Evolutionary conservation across 2,888 invertebrate species (phyloP), one percentile per base, ranked within the genome.

Genomic region (Cephus pygmeus): DNA sequence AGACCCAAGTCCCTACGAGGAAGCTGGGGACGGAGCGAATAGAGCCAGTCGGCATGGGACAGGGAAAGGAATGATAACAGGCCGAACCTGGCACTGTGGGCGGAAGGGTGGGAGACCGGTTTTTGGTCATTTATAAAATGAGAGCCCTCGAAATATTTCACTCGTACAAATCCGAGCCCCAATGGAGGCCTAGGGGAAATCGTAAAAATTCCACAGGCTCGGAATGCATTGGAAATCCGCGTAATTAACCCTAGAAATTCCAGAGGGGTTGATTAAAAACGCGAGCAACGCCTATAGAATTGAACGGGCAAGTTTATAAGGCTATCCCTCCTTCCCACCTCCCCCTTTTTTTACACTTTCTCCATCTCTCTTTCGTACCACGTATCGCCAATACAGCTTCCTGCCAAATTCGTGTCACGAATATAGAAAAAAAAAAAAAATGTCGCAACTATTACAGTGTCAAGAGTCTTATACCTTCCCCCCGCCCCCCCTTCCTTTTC

Each of bases 221-320:
- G 83, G 83, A 84, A 84, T 78, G 83, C 87, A 90, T 89, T 88
- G 88, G 85, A 91, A 91, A 90, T 89, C 88, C 87, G 86, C 84
- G 90, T 91, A 91, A 91, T 91, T 91, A 90, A 91, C 90, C 88
- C 86, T 86, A 86, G 88, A 91, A 91, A 91, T 91, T 88, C 85
- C 83, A 80, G 78, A 85, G 85, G 85, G 84, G 86, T 87, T 83
- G 88, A 87, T 87, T 88, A 87, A 88, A 88, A 89, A 85, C 84
- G 84, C 85, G 82, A 85, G 83, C 83, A 79, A 80, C 81, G 75
- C 68, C 56, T 68, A 68, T 68, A 68, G 31, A 75, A 75, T 75
- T 30, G 12, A 15, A 56, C 35, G n/a, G 56, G 56, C 23, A 56
- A 56, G 56, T 56, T 56, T 23, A 9, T 23, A 56, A 15, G 69